phyloP scores from a whole-genome alignment of 2,113 vertebrate species.

The Hoplias malabaricus region DNA sequence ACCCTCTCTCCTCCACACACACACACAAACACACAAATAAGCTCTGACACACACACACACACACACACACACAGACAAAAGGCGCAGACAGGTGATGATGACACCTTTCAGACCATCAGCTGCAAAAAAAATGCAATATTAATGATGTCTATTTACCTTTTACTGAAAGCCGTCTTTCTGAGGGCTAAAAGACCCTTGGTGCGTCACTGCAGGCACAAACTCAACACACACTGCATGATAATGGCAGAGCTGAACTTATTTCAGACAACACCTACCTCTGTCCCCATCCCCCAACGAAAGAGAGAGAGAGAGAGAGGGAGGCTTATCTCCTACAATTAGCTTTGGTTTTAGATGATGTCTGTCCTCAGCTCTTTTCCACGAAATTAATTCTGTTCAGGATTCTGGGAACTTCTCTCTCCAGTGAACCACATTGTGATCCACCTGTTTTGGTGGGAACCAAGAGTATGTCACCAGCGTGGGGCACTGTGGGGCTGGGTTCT shows the following conservation, averaged over 20 bases:
- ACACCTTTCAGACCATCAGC: conserved; percentile 11
- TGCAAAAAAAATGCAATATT: conserved; percentile 13
- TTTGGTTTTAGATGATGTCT: too few relatives aligned
- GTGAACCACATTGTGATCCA: too few relatives aligned
- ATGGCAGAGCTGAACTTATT: background rate
- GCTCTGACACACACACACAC: background rate
- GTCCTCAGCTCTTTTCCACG: too few relatives aligned
- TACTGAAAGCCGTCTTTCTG: conserved; percentile 1
- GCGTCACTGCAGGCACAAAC: background rate
- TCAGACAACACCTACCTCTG: background rate
- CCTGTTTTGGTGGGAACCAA: too few relatives aligned
- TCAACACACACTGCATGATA: background rate
- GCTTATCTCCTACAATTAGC: too few relatives aligned
- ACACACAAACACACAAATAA: background rate
- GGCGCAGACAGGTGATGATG: conserved; percentile 2
- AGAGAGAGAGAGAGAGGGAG: too few relatives aligned
- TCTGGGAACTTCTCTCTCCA: too few relatives aligned
- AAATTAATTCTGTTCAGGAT: too few relatives aligned
- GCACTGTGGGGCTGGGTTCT: too few relatives aligned
- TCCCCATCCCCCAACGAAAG: too few relatives aligned
- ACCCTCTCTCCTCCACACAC: background rate
- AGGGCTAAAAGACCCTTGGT: background rate
- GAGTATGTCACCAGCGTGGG: too few relatives aligned
- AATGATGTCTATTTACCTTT: conserved; percentile 10
- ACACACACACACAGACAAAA: conserved; percentile 10